phyloP scores from a whole-genome alignment of 2,113 vertebrate species.

The Sander lucioperca region DNA sequence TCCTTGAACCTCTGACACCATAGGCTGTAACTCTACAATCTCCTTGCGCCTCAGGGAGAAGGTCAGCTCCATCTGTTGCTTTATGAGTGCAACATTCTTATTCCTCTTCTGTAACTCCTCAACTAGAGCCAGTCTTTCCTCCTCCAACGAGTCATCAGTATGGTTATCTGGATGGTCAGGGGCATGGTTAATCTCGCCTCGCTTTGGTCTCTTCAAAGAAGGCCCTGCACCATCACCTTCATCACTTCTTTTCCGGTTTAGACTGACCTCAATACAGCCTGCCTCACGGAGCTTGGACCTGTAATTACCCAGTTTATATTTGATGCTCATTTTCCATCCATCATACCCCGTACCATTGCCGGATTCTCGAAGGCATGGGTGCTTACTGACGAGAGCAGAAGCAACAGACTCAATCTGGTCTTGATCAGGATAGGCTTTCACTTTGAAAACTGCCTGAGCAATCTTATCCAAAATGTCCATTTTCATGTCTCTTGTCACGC shows the following conservation, averaged over 20 bases:
- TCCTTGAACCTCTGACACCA: conserved; percentile 24
- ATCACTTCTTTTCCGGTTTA: background rate
- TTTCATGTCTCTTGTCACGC: background rate
- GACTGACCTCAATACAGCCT: background rate
- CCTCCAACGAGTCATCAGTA: background rate
- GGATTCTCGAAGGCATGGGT: background rate
- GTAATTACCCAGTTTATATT: conserved; percentile 6
- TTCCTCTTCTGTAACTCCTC: conserved; percentile 3
- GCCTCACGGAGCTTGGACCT: background rate
- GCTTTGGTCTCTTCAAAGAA: conserved; percentile 7
- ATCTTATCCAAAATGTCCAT: background rate
- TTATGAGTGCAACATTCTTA: conserved; percentile 8
- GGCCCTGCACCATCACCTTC: background rate
- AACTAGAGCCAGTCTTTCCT: background rate
- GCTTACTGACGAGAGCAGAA: background rate
- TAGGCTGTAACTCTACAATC: background rate
- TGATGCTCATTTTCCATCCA: conserved; percentile 3
- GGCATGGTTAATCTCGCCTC: background rate
- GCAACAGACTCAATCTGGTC: conserved; percentile 3
- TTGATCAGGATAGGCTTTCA: background rate
- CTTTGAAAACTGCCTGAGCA: conserved; percentile 9
- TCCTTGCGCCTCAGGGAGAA: background rate
- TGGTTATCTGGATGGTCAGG: conserved; percentile 11
- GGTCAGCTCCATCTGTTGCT: background rate
- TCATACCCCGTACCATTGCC: background rate